Percentiles rank a stretch among this genome's conserved stretches.
Conservation (phyloP, 2,888 invertebrate genomes). For the Pachymerium ferrugineum region DNA sequence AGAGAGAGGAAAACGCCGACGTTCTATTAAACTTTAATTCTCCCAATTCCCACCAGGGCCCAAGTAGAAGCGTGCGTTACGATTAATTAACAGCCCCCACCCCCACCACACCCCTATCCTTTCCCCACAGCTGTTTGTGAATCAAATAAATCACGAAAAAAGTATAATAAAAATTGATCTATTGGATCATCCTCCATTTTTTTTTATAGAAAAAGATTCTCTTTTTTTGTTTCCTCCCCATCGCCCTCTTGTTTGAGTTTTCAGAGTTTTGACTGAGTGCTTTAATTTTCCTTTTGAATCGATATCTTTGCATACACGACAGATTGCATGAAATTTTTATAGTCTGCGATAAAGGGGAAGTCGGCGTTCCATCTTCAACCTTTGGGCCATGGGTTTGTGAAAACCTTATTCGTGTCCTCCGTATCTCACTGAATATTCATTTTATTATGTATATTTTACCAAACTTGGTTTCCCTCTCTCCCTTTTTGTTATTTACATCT, state of each 20-base stretch:
- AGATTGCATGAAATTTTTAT: conserved; percentile 27
- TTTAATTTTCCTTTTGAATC: conserved; percentile 23
- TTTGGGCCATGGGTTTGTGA: conserved; percentile 3
- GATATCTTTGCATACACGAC: conserved; percentile 20
- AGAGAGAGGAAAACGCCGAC: background rate
- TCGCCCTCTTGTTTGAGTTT: conserved; percentile 1
- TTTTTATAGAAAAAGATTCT: background rate
- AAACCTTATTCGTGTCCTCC: background rate
- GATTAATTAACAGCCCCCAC: conserved; percentile 20
- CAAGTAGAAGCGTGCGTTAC: background rate
- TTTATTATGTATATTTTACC: conserved; percentile 22
- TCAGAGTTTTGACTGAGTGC: conserved; percentile 10
- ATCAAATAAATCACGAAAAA: background rate
- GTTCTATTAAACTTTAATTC: conserved; percentile 29
- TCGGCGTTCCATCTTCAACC: conserved; percentile 24
- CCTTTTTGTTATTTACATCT: background rate
- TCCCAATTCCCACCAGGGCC: conserved; percentile 24
- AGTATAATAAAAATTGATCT: background rate
- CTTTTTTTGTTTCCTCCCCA: background rate
- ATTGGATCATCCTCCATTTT: background rate
- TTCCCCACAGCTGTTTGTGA: conserved; percentile 16
- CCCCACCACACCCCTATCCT: background rate
- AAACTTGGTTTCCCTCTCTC: background rate
- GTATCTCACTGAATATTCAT: conserved; percentile 14
- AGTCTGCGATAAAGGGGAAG: conserved; percentile 23